Conservation (phyloP, 2,113 vertebrate species). For the Pongo abelii region DNA sequence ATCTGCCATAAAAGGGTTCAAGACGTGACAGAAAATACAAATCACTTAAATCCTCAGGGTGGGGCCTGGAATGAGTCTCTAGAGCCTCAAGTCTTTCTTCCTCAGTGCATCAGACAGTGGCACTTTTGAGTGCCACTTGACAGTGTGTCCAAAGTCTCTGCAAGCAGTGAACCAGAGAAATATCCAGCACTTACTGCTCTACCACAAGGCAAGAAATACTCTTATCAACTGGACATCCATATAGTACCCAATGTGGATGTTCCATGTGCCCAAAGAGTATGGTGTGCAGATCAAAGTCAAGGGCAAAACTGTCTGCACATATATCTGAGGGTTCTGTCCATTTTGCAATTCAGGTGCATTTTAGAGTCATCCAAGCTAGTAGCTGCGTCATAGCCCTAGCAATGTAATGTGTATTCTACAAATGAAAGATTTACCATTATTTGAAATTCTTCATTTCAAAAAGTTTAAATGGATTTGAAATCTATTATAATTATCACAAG, state of each 20-base stretch:
- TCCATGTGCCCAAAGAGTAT: not conserved
- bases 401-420: not conserved
- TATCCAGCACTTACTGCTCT: not conserved
- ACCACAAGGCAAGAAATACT: not conserved
- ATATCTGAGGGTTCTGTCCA: not conserved
- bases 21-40: not conserved
- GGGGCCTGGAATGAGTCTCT: not conserved
- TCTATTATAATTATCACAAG: not conserved
- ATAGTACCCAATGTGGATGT: not conserved
- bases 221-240: too few species aligned
- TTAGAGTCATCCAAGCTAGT: not conserved
- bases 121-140: not conserved
- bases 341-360: not conserved
- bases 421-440: not conserved
- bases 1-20: not conserved
- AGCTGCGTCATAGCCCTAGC: not conserved
- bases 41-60: not conserved
- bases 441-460: slow-evolving; percentile 10
- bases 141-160: too few species aligned
- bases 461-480: not conserved
- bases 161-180: not conserved
- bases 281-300: not conserved
- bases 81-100: not conserved
- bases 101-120: not conserved
- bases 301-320: not conserved